These are phyloP conservation scores for Autographa pulchrina DNA, from an alignment of 2,888 invertebrate genomes.

Conservation along the genomic window DNA sequence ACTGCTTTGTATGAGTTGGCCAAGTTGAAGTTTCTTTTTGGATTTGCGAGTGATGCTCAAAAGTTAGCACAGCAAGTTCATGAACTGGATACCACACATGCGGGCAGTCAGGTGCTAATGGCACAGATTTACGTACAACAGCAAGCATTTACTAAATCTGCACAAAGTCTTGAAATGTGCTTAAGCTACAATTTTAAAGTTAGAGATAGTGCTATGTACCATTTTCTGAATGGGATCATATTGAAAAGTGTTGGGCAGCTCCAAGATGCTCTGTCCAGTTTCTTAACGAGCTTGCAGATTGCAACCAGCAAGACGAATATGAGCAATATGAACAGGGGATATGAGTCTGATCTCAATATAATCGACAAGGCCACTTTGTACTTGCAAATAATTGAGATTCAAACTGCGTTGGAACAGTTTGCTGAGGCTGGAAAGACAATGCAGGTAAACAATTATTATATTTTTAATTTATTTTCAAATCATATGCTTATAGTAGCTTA, in stretches of 20 bases:
- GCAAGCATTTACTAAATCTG: constrained; percentile 92
- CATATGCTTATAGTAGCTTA: background rate
- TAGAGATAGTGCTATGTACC: constrained; percentile 96
- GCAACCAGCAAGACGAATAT: constrained; percentile 80
- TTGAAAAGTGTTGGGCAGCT: constrained; percentile 93
- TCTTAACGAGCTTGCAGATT: constrained; percentile 93
- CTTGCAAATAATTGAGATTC: constrained; percentile 95
- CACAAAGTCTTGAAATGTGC: constrained; percentile 96
- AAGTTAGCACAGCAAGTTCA: constrained; percentile 92
- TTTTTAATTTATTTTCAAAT: constrained; percentile 7
- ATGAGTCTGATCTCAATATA: constrained; percentile 87
- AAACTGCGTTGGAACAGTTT: constrained; percentile 91
- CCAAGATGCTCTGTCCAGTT: constrained; percentile 93
- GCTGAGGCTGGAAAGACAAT: constrained; percentile 95
- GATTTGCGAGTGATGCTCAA: constrained; percentile 93
- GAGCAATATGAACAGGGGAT: constrained; percentile 71
- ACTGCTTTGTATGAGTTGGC: constrained; percentile 92
- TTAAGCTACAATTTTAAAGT: constrained; percentile 98
- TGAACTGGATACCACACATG: constrained; percentile 94
- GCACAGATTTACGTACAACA: constrained; percentile 95
- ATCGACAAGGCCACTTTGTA: constrained; percentile 96
- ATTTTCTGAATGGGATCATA: constrained; percentile 95
- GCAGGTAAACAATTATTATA: too few species aligned
- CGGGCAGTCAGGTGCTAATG: constrained; percentile 95
- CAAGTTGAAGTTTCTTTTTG: constrained; percentile 94